phyloP scores from a whole-genome alignment of 2,888 invertebrate genomes.

The Erebia aethiops region DNA sequence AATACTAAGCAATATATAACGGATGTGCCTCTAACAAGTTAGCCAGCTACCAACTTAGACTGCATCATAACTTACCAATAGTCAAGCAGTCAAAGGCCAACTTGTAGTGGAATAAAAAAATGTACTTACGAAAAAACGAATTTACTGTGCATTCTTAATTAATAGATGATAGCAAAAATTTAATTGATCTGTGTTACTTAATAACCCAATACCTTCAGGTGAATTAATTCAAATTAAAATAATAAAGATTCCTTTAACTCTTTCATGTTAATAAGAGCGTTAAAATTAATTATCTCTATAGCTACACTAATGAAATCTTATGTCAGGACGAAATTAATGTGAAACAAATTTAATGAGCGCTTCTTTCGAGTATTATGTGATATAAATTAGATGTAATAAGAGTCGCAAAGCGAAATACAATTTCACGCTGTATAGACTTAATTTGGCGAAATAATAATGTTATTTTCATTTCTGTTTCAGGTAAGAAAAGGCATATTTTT shows the following conservation, averaged over 20 bases:
- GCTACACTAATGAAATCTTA: slow-evolving; percentile 14
- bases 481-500: slow-evolving; percentile 14
- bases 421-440: neutral
- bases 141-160: too few species aligned
- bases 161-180: too few species aligned
- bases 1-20: too few species aligned
- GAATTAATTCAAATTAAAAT: neutral
- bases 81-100: too few species aligned
- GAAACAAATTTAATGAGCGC: slow-evolving; percentile 5
- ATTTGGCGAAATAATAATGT: neutral
- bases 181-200: neutral
- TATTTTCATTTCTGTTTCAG: slow-evolving; percentile 20
- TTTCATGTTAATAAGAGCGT: slow-evolving; percentile 2
- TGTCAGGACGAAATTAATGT: neutral
- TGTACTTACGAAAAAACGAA: too few species aligned
- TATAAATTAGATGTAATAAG: neutral
- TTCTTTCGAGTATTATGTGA: slow-evolving; percentile 10
- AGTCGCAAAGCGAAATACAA: neutral
- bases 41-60: too few species aligned
- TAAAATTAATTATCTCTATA: slow-evolving; percentile 10
- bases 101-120: too few species aligned
- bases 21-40: too few species aligned
- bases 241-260: neutral
- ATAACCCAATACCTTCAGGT: neutral
- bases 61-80: too few species aligned